Percentiles rank a stretch among this genome's conserved stretches.
Evolutionary conservation across 2,113 vertebrate genomes (phyloP).

Genomic region (Nibea albiflora): DNA sequence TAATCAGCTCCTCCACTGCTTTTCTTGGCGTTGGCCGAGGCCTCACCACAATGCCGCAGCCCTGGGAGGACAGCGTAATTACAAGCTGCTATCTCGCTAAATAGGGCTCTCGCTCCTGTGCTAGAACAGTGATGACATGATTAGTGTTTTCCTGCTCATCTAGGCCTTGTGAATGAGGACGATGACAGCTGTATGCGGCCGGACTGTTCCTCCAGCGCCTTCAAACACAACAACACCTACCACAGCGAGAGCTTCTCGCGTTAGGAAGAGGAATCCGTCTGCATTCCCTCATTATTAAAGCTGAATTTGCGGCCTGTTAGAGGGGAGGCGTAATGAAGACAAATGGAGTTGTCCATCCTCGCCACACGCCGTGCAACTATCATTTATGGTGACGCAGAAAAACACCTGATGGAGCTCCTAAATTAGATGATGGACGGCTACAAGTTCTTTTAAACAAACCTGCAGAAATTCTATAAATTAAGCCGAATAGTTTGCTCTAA

Average conservation of each 20-base stretch:
- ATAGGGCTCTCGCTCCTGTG: slow-evolving; percentile 55
- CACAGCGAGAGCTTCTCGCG: slow-evolving; percentile 46
- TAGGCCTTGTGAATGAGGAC: slow-evolving; percentile 55
- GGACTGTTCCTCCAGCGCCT: slow-evolving; percentile 63
- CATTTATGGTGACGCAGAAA: not conserved
- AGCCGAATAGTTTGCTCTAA: not conserved
- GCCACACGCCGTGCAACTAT: not conserved
- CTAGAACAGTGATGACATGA: slow-evolving; percentile 74
- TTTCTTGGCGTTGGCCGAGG: slow-evolving; percentile 62
- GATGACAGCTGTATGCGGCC: slow-evolving; percentile 71
- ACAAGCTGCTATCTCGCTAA: slow-evolving; percentile 73
- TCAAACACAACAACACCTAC: slow-evolving; percentile 60
- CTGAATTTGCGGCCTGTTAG: not conserved
- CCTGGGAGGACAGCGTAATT: slow-evolving; percentile 73
- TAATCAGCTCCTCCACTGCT: slow-evolving; percentile 64
- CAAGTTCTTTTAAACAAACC: slow-evolving; percentile 40
- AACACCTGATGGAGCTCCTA: not conserved
- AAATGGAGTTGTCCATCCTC: slow-evolving; percentile 18
- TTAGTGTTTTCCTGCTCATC: slow-evolving; percentile 73
- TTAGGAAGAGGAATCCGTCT: slow-evolving; percentile 35
- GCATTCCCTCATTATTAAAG: slow-evolving; percentile 16
- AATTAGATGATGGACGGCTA: slow-evolving; percentile 30
- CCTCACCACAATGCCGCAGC: slow-evolving; percentile 61
- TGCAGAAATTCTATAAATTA: slow-evolving; percentile 27
- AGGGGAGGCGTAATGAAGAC: slow-evolving; percentile 16